Base-by-base conservation (phyloP, 2,113 vertebrate genomes). In the Zapus hudsonius region DNA sequence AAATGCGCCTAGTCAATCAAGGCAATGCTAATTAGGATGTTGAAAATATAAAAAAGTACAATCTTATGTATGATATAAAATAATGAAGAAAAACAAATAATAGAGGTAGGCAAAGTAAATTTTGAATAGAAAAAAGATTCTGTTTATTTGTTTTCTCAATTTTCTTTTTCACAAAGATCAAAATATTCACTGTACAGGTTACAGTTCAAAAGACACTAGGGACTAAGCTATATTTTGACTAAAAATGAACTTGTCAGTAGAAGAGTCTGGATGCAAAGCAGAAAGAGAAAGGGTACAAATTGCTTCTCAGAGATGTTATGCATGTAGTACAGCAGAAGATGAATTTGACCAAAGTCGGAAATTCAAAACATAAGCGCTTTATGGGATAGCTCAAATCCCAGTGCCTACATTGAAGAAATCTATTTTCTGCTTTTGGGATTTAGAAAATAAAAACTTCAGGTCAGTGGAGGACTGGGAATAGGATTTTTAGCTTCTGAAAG, bases 401-500 rank as follows among this genome's bases (percentile, higher is more conserved):
- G 70, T 22, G 33, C 4, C 23, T 92, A 74, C 36, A 72, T 89
- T 92, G 74, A 72, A 78, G n/a, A 93, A 92, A 94, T 94, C 44
- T 84, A 20, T 89, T 95, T 94, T 92, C 84, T 22, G 91, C 47
- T 31, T 80, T 89, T 4, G 79, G 92, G 78, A 93, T 82, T 93
- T 90, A 86, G 91, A 89, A 93, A 93, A 94, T 83, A 87, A 94
- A 87, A 89, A 70, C 17, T 94, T 31, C 36, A 64, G 79, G 29
- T 86, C 64, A 84, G 19, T 69, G 82, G n/a, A 87, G 64, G 27
- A 38, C 12, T 42, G 19, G 0, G 10, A 69, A 84, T 87, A 85
- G 55, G 33, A 29, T 83, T 83, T 86, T 66, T 75, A 67, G 44
- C 75, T 92, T 87, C 83, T 92, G 70, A 67, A 94, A 75, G 85